A percentile compares a stretch with the other conserved stretches of the same genome.
Evolutionary conservation across 2,113 vertebrate genomes (phyloP).

Genomic region (Callipepla squamata): DNA sequence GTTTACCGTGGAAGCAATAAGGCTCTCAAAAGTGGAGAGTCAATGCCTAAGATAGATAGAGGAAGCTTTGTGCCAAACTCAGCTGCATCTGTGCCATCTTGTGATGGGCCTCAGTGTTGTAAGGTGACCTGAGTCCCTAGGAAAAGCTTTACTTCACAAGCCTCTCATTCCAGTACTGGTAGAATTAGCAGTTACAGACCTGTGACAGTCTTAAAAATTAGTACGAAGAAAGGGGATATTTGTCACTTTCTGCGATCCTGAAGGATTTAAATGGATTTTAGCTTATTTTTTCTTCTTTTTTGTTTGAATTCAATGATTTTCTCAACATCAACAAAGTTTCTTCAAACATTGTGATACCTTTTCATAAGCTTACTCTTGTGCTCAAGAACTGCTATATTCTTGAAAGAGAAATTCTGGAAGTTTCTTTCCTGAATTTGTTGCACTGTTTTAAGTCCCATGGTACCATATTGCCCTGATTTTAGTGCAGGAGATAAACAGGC

Average conservation of each 20-base stretch:
- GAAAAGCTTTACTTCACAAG: background rate
- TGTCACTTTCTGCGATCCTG: background rate
- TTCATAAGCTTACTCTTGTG: background rate
- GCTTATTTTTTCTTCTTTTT: background rate
- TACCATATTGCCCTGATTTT: background rate
- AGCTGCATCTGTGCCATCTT: constrained; percentile 3
- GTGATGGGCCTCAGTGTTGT: background rate
- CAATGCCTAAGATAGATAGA: background rate
- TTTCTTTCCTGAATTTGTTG: background rate
- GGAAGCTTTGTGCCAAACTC: constrained; percentile 46
- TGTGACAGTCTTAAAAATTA: constrained; percentile 12
- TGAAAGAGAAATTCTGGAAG: background rate
- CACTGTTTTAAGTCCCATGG: background rate
- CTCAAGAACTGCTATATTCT: background rate
- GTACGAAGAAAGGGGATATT: background rate
- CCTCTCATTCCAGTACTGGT: background rate
- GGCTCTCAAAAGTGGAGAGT: background rate
- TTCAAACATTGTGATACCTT: background rate
- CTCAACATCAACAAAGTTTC: background rate
- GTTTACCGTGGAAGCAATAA: constrained; percentile 57
- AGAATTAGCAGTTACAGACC: background rate
- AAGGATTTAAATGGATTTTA: background rate
- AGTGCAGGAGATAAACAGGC: background rate
- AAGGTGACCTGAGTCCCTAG: background rate
- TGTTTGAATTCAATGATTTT: background rate